Percentiles rank a stretch among this genome's conserved stretches.
These are phyloP conservation scores for Amazonetta brasiliensis DNA, from an alignment of 2,797 vertebrate genomes.

Conservation along the genomic window DNA sequence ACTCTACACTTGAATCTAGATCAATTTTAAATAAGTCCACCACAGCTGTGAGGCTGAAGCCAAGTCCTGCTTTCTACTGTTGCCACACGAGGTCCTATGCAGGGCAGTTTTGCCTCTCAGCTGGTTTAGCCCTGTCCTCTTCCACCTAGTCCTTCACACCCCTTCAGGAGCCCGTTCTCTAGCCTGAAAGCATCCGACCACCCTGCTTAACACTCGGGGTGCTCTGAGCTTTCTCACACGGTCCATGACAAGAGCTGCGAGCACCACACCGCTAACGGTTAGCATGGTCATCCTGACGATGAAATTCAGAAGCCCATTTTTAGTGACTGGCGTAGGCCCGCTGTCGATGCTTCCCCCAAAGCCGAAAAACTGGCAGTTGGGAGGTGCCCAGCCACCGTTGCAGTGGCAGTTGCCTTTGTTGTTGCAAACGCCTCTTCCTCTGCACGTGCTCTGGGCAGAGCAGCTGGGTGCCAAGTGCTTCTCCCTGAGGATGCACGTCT, in stretches of 20 bases:
- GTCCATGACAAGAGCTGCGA: not conserved
- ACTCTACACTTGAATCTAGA: not conserved
- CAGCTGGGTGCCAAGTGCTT: not conserved
- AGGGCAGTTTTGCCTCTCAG: not conserved
- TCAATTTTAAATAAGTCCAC: not conserved
- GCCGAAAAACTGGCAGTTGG: not conserved
- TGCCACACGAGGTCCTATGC: not conserved
- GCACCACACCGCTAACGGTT: not conserved
- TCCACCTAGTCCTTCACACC: not conserved
- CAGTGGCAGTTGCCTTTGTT: constrained; percentile 62
- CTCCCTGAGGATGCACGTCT: rapidly evolving
- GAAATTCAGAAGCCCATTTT: not conserved
- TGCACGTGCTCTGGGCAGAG: not conserved
- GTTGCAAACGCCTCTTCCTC: constrained; percentile 56
- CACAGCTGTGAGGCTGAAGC: not conserved
- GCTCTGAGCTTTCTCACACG: not conserved
- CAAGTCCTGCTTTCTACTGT: not conserved
- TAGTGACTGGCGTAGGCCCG: not conserved
- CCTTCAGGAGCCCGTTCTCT: not conserved
- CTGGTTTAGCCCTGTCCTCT: not conserved
- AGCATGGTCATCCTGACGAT: rapidly evolving
- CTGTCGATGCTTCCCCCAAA: constrained; percentile 65
- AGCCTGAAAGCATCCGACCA: rapidly evolving
- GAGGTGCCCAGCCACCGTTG: constrained; percentile 26
- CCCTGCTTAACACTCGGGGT: not conserved